phyloP scores from a whole-genome alignment of 2,797 vertebrate genomes.

The Protonibea diacanthus region DNA sequence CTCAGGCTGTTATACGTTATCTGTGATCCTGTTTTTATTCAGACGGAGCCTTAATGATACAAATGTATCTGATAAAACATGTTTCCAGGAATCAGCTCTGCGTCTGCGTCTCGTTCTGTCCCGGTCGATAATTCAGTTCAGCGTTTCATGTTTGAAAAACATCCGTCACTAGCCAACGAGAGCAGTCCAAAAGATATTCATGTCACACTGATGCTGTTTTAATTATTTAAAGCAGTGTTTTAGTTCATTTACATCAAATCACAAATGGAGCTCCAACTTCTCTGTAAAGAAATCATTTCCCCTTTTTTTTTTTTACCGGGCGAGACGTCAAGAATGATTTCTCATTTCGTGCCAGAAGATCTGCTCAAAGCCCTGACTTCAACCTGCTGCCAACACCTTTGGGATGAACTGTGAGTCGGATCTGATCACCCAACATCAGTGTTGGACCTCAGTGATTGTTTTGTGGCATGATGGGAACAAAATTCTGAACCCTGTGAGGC shows the following conservation, averaged over 20 bases:
- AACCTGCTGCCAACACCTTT: background rate
- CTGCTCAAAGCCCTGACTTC: too few species aligned
- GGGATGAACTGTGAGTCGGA: background rate
- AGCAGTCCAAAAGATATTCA: background rate
- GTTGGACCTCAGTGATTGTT: background rate
- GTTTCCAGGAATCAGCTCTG: background rate
- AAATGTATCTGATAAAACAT: background rate
- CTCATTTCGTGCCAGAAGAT: too few species aligned
- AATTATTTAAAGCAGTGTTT: background rate
- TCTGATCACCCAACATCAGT: background rate
- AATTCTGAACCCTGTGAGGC: too few species aligned
- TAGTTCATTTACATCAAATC: background rate
- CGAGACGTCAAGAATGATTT: too few species aligned
- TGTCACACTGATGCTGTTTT: too few species aligned
- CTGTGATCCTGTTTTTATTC: background rate
- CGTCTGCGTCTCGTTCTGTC: background rate
- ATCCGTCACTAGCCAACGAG: too few species aligned
- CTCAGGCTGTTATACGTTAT: background rate
- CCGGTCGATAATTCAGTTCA: background rate
- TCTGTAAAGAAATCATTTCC: too few species aligned
- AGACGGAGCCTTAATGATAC: background rate
- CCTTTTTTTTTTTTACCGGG: background rate
- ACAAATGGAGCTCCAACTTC: too few species aligned
- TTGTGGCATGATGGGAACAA: background rate
- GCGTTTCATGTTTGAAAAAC: background rate